Base-by-base conservation (phyloP, 2,888 invertebrate species). In the Dysmachus trigonus region DNA sequence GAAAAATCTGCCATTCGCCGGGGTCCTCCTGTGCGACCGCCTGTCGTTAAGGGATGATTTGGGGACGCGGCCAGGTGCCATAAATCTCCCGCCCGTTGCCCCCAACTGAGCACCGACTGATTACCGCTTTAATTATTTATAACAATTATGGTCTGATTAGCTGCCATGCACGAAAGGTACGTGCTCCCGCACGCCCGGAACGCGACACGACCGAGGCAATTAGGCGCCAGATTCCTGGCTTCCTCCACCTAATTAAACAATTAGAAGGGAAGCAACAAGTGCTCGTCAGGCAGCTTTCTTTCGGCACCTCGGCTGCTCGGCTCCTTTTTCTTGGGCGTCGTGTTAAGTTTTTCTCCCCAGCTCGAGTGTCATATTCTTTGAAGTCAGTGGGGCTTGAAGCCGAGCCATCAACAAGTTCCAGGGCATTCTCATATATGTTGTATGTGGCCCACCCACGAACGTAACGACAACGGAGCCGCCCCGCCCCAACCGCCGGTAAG, bases 361-460 rank as follows among this genome's bases (percentile, higher is more conserved):
- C 72, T 83, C 38, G 30, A 83, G 83, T 83, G 72, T 83, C 83
- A 83, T 83, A 83, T 83, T 83, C 83, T 83, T 72, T 72, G 83
- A 83, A 83, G 83, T 41, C 83, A 83, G 33, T 41, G 41, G 83
- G 83, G 83, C 72, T 71, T 71, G 72, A 83, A 71, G 38, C 33
- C 6, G 33, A 22, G 27, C 62, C 18, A 62, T 82, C 83, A 83
- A 83, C 83, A 83, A 83, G 83, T 83, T 71, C 31, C 83, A 31
- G 83, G 31, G 41, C 83, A 72, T 35, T 30, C 72, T 41, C 83
- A 83, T 83, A n/a, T n/a, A n/a, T 38, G 13, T 41, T 15, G 15
- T 41, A 81, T 81, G 81, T 81, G 62, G 53, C 62, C 62, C 81
- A 81, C 53, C 81, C 62, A n/a, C 53, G 30, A 41, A 10, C 81